Evolutionary conservation across 2,888 invertebrate genomes (phyloP).

Genomic region (Spialia ferax): DNA sequence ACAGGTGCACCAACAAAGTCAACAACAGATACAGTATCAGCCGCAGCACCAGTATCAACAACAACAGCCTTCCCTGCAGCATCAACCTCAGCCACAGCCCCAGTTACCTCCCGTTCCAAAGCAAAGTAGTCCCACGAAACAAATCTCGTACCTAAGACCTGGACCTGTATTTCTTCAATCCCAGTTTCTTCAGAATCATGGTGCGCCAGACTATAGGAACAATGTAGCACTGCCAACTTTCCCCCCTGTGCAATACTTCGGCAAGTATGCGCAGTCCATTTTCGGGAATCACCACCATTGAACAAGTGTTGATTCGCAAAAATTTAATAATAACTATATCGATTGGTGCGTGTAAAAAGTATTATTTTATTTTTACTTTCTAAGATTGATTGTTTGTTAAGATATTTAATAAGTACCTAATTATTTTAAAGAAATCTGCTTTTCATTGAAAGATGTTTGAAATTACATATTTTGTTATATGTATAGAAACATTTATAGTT

Average conservation of each 20-base stretch:
- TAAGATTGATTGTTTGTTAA: slow-evolving; percentile 4
- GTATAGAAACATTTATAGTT: too few relatives aligned
- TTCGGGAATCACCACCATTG: slow-evolving; percentile 50
- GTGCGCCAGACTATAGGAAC: slow-evolving; percentile 45
- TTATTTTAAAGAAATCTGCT: not conserved
- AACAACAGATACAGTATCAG: slow-evolving; percentile 45
- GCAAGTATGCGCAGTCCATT: slow-evolving; percentile 67
- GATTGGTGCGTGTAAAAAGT: slow-evolving; percentile 21
- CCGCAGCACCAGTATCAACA: slow-evolving; percentile 39
- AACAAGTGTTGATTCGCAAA: not conserved
- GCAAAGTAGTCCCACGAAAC: slow-evolving; percentile 15
- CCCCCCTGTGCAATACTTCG: slow-evolving; percentile 70
- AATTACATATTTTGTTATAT: too few relatives aligned
- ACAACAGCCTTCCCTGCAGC: not conserved
- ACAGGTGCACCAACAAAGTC: slow-evolving; percentile 41
- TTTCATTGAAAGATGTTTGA: not conserved
- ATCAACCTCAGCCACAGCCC: slow-evolving; percentile 16
- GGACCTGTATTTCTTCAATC: slow-evolving; percentile 39
- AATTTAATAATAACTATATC: slow-evolving; percentile 7
- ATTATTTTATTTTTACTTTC: slow-evolving; percentile 20
- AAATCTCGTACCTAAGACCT: slow-evolving; percentile 38
- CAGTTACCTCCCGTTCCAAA: slow-evolving; percentile 19
- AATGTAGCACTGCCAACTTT: slow-evolving; percentile 55
- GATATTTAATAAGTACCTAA: not conserved
- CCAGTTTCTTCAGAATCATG: slow-evolving; percentile 34